These are phyloP conservation scores for Hydrotaea cyrtoneurina DNA, from an alignment of 2,888 invertebrate species.

Conservation along the genomic window DNA sequence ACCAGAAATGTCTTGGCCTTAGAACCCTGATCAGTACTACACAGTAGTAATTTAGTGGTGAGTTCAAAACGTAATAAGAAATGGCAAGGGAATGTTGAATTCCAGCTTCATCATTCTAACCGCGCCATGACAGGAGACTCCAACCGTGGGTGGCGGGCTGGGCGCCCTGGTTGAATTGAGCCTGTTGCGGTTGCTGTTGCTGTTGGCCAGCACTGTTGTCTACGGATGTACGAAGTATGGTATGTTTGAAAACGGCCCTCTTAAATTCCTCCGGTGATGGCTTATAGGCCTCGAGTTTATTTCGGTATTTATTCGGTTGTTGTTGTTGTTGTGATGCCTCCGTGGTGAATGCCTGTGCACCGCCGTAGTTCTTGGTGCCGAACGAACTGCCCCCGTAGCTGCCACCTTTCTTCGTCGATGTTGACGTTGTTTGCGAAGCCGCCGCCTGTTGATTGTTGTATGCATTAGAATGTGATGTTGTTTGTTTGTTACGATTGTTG, in stretches of 20 bases:
- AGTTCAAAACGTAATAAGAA: too few species aligned
- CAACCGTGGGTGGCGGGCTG: constrained; percentile 73
- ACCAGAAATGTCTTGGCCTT: not conserved
- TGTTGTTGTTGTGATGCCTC: constrained; percentile 70
- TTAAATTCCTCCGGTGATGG: constrained; percentile 75
- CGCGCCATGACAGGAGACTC: constrained; percentile 78
- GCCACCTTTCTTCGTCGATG: constrained; percentile 56
- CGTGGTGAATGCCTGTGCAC: constrained; percentile 73
- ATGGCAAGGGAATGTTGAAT: not conserved
- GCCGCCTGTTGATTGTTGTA: constrained; percentile 81
- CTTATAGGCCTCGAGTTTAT: constrained; percentile 76
- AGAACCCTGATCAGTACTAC: constrained; percentile 73
- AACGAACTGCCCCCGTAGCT: constrained; percentile 69
- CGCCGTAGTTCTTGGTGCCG: constrained; percentile 71
- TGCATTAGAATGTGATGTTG: constrained; percentile 67
- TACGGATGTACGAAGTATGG: constrained; percentile 75
- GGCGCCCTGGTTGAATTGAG: constrained; percentile 61
- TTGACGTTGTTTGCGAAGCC: constrained; percentile 69
- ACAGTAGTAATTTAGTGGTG: constrained; percentile 77
- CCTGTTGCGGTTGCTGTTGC: constrained; percentile 47
- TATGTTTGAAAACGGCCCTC: constrained; percentile 76
- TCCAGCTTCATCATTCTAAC: constrained; percentile 65
- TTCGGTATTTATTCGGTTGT: constrained; percentile 70
- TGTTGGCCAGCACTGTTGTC: constrained; percentile 58
- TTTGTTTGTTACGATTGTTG: constrained; percentile 73